Conservation (phyloP, 1,140 invertebrate genomes). For the Glomeris maerens region DNA sequence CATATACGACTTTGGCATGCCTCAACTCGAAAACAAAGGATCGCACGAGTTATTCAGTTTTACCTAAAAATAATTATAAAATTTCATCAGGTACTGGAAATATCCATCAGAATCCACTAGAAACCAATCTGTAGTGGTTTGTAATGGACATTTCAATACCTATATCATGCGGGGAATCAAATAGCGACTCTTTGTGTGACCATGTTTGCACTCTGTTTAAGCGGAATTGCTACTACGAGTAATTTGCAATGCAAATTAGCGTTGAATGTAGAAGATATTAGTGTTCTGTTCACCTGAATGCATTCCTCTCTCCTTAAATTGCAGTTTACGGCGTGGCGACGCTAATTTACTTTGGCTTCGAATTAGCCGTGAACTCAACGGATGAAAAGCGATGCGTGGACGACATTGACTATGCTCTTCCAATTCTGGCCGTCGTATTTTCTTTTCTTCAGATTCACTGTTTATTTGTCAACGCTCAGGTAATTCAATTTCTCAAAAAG, state of each 20-base stretch:
- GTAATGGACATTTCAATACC: no score
- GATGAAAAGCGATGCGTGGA: slow-evolving; percentile 40
- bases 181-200: no score
- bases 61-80: slow-evolving; percentile 3
- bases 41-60: slow-evolving; percentile 3
- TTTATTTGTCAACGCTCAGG: slow-evolving; percentile 52
- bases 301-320: slow-evolving; percentile 16
- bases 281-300: no score
- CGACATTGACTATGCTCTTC: slow-evolving; percentile 44
- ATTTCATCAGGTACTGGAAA: slow-evolving; percentile 8
- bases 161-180: no score
- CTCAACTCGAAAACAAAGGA: no score
- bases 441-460: slow-evolving; percentile 56
- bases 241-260: no score
- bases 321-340: slow-evolving; percentile 50
- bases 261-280: no score
- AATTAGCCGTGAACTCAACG: slow-evolving; percentile 47
- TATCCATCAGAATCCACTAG: not conserved
- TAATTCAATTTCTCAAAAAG: slow-evolving; percentile 17
- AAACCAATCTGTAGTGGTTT: no score
- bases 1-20: no score
- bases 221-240: no score
- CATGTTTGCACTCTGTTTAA: no score
- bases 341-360: slow-evolving; percentile 47
- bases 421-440: slow-evolving; percentile 49